These are phyloP conservation scores for Ectropis grisescens DNA, from an alignment of 1,140 invertebrate species.

Conservation along the genomic window DNA sequence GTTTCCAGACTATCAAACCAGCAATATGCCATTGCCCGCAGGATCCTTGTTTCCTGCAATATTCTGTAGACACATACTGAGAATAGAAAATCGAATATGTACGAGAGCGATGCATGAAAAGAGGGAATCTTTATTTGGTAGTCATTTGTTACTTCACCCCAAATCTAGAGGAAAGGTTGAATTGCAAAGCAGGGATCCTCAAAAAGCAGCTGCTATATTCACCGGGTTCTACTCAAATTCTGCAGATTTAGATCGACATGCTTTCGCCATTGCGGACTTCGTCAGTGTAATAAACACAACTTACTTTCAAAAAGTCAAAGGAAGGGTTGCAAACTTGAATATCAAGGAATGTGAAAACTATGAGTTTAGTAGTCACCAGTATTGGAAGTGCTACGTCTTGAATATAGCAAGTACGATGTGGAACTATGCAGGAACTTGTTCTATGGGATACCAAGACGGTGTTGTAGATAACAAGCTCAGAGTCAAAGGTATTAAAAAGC, in stretches of 20 bases:
- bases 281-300: conserved; percentile 63
- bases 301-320: conserved; percentile 65
- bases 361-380: conserved; percentile 73
- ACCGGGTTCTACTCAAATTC: conserved; percentile 87
- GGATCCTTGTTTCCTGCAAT: conserved; percentile 53
- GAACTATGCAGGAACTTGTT: conserved; percentile 62
- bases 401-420: conserved; percentile 18
- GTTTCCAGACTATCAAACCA: conserved; percentile 19
- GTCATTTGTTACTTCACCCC: conserved; percentile 85
- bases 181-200: conserved; percentile 84
- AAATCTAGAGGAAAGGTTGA: conserved; percentile 81
- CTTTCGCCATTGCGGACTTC: conserved; percentile 80
- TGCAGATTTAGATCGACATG: conserved; percentile 79
- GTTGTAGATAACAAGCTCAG: conserved; percentile 67
- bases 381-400: conserved; percentile 68
- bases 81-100: conserved; percentile 71
- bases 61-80: conserved; percentile 67
- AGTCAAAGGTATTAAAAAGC: conserved; percentile 57
- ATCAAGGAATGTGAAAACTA: conserved; percentile 64
- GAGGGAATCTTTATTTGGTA: conserved; percentile 82
- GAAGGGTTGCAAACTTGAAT: conserved; percentile 41
- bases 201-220: conserved; percentile 88
- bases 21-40: conserved; percentile 9
- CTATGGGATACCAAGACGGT: conserved; percentile 69
- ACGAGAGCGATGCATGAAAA: conserved; percentile 75